Percentiles rank a stretch among this genome's conserved stretches.
Evolutionary conservation across 2,888 invertebrate species (phyloP).

Genomic region (Netelia fuscicornis): DNA sequence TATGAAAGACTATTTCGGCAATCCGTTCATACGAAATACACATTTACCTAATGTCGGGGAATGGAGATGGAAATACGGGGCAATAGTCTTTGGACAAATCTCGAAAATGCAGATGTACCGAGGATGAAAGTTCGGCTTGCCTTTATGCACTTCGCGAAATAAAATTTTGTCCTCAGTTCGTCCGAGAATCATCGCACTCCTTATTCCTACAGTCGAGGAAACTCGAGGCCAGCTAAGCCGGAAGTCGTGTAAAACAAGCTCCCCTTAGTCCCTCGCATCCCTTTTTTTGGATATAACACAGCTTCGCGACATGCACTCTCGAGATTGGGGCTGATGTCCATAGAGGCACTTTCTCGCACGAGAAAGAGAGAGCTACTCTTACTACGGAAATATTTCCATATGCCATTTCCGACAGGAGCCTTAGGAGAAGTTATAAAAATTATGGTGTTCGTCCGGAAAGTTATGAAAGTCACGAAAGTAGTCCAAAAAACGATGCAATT

Average conservation of each 20-base stretch:
- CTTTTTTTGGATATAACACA: slow-evolving; percentile 38
- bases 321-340: slow-evolving; percentile 53
- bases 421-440: too few species aligned
- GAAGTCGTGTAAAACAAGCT: slow-evolving; percentile 50
- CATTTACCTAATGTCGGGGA: slow-evolving; percentile 4
- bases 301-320: slow-evolving; percentile 56
- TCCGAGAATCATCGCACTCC: slow-evolving; percentile 16
- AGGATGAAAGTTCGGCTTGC: slow-evolving; percentile 29
- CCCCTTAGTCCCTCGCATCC: not conserved
- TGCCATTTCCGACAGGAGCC: not conserved
- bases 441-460: too few species aligned
- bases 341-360: slow-evolving; percentile 3
- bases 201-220: slow-evolving; percentile 35
- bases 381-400: not conserved
- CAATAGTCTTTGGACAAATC: slow-evolving; percentile 21
- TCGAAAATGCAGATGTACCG: slow-evolving; percentile 18
- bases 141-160: slow-evolving; percentile 36
- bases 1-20: too few species aligned
- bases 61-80: slow-evolving; percentile 15
- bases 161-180: slow-evolving; percentile 39
- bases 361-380: not conserved
- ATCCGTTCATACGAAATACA: too few species aligned
- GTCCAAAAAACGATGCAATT: too few species aligned
- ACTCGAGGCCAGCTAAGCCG: slow-evolving; percentile 54
- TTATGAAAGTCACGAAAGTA: too few species aligned